Evolutionary conservation across 2,113 vertebrate species (phyloP), one percentile per base, ranked within the genome.

Genomic region (Nesogale talazaci): DNA sequence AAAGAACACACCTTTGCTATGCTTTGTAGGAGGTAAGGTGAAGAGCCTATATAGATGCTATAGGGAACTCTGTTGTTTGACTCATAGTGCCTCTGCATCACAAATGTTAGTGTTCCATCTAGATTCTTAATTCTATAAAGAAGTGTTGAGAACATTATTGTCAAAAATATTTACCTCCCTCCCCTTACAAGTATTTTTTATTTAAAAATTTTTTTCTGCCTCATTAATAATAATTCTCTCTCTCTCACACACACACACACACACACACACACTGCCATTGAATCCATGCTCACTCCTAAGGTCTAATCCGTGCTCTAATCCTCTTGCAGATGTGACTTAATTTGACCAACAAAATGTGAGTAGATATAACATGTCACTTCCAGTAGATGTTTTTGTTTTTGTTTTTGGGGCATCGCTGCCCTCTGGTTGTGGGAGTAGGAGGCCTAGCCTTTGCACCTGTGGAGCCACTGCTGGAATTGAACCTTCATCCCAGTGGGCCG

Each of bases 61-160:
- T 15, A 38, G 42, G 29, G 31, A 78, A 77, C 31, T 57, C 63
- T 70, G 3, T 57, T 65, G 5, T 38, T 90, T 31, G 38, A 25
- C 46, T 9, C 38, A 12, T 23, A 42, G 9, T 19, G 57, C 36
- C 75, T 63, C 22, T 87, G 16, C 57, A 29, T 83, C 34, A 57
- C 9, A 79, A 57, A 16, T 77, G 86, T 65, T 42, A 92, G n/a
- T 10, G 90, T 95, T 67, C 27, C 23, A 70, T 40, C 36, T 46
- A 69, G 52, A 70, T 34, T 42, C 0, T 89, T 31, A 92, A 17
- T 74, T 94, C 36, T 76, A n/a, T 29, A 74, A 61, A 27, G n/a
- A 52, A 63, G 29, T 85, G 31, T 11, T 83, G 19, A 67, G 79
- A 92, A 59, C 87, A 46, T 88, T 80, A 75, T 84, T 79, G 38